phyloP scores from a whole-genome alignment of 2,888 invertebrate species.

The Xylota segnis region DNA sequence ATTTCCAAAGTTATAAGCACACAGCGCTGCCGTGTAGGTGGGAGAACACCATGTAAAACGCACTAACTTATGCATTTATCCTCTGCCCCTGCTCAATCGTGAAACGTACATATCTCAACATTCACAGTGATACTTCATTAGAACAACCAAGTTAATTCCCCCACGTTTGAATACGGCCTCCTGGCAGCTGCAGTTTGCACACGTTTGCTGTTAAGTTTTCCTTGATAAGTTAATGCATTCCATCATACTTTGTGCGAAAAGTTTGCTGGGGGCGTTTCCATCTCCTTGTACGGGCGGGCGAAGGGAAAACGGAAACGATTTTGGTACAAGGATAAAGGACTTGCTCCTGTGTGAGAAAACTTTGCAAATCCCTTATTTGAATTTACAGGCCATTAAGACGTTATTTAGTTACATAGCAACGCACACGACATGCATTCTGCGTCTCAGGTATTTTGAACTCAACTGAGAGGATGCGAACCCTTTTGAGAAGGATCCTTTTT shows the following conservation, averaged over 20 bases:
- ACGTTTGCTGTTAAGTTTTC: conserved; percentile 36
- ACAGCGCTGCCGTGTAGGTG: neutral
- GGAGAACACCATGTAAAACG: neutral
- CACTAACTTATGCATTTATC: conserved; percentile 23
- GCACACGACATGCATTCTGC: conserved; percentile 53
- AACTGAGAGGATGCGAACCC: neutral
- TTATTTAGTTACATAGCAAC: conserved; percentile 66
- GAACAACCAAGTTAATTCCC: conserved; percentile 31
- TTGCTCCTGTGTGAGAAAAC: conserved; percentile 35
- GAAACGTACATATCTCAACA: conserved; percentile 3
- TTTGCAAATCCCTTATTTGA: conserved; percentile 71
- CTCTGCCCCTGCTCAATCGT: neutral
- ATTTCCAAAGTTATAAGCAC: conserved; percentile 48
- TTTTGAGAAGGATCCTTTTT: conserved; percentile 22
- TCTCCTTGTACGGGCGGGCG: neutral
- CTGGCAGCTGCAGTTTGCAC: conserved; percentile 17
- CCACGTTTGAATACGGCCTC: conserved; percentile 1
- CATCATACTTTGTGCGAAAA: conserved; percentile 70
- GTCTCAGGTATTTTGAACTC: conserved; percentile 16
- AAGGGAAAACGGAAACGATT: conserved; percentile 21
- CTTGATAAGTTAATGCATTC: conserved; percentile 73
- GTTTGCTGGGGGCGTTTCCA: conserved; percentile 18
- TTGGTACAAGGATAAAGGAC: conserved; percentile 38
- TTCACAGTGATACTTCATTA: conserved; percentile 54
- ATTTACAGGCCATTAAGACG: conserved; percentile 74